Percentiles rank a stretch among this genome's conserved stretches.
These are phyloP conservation scores for Xanthia icteritia DNA, from an alignment of 2,888 invertebrate species.

Conservation along the genomic window DNA sequence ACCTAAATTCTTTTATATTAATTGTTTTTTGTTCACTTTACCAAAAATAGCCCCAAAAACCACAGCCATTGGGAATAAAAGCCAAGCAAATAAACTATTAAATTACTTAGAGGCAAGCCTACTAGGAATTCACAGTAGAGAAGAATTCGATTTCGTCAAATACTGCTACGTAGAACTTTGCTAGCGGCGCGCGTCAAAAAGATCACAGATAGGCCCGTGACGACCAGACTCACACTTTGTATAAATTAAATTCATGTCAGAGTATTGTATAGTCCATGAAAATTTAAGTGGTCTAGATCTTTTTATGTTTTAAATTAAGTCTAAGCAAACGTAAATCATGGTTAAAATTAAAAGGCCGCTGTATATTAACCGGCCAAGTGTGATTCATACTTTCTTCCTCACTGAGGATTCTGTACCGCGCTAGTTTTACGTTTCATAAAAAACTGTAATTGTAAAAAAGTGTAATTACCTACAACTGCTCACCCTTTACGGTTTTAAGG, in stretches of 20 bases:
- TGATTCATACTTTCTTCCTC: neutral
- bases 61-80: slow-evolving; percentile 2
- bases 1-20: neutral
- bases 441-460: no score
- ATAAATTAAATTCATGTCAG: slow-evolving; percentile 29
- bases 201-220: slow-evolving; percentile 41
- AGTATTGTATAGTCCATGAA: neutral
- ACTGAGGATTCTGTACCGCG: neutral
- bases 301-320: neutral
- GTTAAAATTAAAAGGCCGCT: neutral
- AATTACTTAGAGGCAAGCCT: slow-evolving; percentile 11
- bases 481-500: neutral
- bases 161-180: slow-evolving; percentile 15
- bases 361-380: neutral
- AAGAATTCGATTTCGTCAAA: slow-evolving; percentile 29
- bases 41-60: neutral
- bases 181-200: slow-evolving; percentile 30
- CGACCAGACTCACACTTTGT: slow-evolving; percentile 20
- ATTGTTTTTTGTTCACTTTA: neutral
- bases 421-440: neutral
- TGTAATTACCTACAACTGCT: neutral
- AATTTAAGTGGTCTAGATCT: neutral
- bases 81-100: slow-evolving; percentile 20
- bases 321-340: neutral
- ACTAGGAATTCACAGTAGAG: neutral